phyloP scores from a whole-genome alignment of 1,140 invertebrate genomes.

The Lutraria rhynchaena region DNA sequence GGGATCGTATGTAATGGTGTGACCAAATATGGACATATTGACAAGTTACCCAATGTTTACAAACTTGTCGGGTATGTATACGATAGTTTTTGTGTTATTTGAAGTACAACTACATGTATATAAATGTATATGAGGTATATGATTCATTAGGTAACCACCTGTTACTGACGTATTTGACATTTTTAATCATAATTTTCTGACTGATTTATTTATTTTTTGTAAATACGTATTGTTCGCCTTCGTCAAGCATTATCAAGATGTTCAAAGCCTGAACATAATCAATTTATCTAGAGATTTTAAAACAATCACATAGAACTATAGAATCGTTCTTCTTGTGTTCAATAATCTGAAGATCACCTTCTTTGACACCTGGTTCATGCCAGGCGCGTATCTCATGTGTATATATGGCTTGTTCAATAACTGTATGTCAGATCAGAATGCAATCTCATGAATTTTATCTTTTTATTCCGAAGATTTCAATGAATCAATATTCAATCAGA shows the following conservation, averaged over 20 bases:
- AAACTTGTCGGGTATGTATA: conserved; percentile 35
- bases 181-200: not conserved
- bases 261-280: not conserved
- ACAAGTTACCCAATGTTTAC: conserved; percentile 26
- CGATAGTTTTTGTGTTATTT: not conserved
- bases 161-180: not conserved
- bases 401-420: not conserved
- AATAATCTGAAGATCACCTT: too few species aligned
- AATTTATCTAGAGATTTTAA: too few species aligned
- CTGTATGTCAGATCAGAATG: not conserved
- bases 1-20: conserved; percentile 36
- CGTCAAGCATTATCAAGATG: too few species aligned
- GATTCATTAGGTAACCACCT: not conserved
- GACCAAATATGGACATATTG: conserved; percentile 50
- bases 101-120: not conserved
- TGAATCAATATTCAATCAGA: not conserved
- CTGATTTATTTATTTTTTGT: not conserved
- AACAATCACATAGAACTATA: too few species aligned
- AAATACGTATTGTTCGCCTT: not conserved
- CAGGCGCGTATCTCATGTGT: too few species aligned
- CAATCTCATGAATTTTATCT: not conserved
- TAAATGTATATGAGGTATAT: too few species aligned
- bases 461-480: not conserved
- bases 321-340: too few species aligned
- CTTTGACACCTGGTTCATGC: too few species aligned